A percentile compares a stretch with the other conserved stretches of the same genome.
phyloP scores from a whole-genome alignment of 2,888 invertebrate species.

The Chloroclysta siterata region DNA sequence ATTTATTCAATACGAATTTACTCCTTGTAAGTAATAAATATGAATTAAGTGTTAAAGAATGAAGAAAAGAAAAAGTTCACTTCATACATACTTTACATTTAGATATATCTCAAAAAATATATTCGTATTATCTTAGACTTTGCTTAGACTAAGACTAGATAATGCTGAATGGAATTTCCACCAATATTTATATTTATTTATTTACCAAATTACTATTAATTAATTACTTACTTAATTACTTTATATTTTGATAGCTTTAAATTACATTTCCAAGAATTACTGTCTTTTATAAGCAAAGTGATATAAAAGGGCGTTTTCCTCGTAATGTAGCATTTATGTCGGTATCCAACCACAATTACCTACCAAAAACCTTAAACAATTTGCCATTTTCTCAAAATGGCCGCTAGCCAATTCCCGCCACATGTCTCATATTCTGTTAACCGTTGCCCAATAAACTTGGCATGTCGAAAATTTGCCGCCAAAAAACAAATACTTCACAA shows the following conservation, averaged over 20 bases:
- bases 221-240: too few species aligned
- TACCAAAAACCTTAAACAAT: slow-evolving; percentile 24
- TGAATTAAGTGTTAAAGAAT: too few species aligned
- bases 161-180: too few species aligned
- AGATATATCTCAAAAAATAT: too few species aligned
- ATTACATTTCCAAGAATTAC: not conserved
- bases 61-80: too few species aligned
- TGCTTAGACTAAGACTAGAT: too few species aligned
- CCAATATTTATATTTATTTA: too few species aligned
- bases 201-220: too few species aligned
- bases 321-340: slow-evolving; percentile 10
- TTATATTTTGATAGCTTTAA: not conserved
- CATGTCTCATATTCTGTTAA: slow-evolving; percentile 32
- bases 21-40: too few species aligned
- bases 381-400: slow-evolving; percentile 26
- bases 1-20: too few species aligned
- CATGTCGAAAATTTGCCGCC: slow-evolving; percentile 44
- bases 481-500: slow-evolving; percentile 55
- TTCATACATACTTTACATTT: too few species aligned
- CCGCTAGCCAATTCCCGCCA: slow-evolving; percentile 26
- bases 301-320: slow-evolving; percentile 1
- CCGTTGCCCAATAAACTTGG: slow-evolving; percentile 36
- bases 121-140: too few species aligned
- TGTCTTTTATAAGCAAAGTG: slow-evolving; percentile 6
- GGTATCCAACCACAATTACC: slow-evolving; percentile 27